phyloP scores from a whole-genome alignment of 2,797 vertebrate genomes.

The Sphenodon punctatus region DNA sequence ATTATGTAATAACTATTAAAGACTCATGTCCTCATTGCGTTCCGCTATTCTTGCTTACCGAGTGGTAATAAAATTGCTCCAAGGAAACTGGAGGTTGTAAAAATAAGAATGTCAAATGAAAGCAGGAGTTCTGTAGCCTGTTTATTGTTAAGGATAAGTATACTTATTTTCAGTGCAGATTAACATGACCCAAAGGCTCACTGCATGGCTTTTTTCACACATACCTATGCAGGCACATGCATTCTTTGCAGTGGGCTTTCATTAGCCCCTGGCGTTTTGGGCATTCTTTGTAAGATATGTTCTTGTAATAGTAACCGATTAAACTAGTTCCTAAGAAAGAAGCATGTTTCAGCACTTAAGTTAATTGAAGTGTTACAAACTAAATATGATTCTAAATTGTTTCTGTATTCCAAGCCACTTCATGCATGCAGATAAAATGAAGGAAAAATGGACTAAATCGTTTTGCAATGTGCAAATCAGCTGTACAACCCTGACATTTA shows the following conservation, averaged over 20 bases:
- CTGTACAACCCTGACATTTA: constrained; percentile 71
- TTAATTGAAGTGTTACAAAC: constrained; percentile 81
- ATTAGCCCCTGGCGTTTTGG: constrained; percentile 52
- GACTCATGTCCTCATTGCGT: constrained; percentile 34
- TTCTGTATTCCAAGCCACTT: constrained; percentile 72
- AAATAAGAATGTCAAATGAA: constrained; percentile 33
- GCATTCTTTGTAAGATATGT: constrained; percentile 66
- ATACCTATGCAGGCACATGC: constrained; percentile 41
- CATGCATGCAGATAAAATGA: constrained; percentile 74
- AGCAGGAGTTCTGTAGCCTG: neutral
- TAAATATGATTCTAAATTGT: constrained; percentile 78
- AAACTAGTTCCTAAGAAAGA: constrained; percentile 72
- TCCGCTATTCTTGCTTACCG: constrained; percentile 47
- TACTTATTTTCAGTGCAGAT: neutral
- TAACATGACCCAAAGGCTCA: constrained; percentile 2
- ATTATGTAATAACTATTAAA: constrained; percentile 34
- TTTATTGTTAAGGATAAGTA: neutral
- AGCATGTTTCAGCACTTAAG: constrained; percentile 78
- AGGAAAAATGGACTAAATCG: constrained; percentile 68
- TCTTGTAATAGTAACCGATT: constrained; percentile 75
- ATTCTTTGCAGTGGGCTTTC: constrained; percentile 45
- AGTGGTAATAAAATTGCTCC: constrained; percentile 53
- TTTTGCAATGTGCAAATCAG: constrained; percentile 73
- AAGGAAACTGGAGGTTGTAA: constrained; percentile 29
- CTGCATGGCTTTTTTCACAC: constrained; percentile 36